phyloP scores from a whole-genome alignment of 2,113 vertebrate genomes.

The Podarcis muralis region DNA sequence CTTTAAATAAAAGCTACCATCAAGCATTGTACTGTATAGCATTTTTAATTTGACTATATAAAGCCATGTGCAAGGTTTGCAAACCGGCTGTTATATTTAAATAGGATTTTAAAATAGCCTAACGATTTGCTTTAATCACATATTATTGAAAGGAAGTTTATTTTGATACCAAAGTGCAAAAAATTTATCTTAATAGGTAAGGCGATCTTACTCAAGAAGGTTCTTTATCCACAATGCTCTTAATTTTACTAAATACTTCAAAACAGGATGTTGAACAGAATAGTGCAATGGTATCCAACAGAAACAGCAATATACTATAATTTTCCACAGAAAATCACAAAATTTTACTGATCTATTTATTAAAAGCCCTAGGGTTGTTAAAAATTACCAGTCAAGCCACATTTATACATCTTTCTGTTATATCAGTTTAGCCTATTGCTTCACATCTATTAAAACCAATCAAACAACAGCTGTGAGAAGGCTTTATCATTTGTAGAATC shows the following conservation, averaged over 20 bases:
- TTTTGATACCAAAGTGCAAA: slow-evolving; percentile 52
- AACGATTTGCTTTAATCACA: slow-evolving; percentile 19
- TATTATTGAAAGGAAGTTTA: slow-evolving; percentile 35
- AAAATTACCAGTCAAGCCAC: background rate
- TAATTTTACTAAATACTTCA: slow-evolving; percentile 27
- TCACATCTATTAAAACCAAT: slow-evolving; percentile 76
- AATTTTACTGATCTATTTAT: slow-evolving; percentile 28
- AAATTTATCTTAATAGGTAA: slow-evolving; percentile 24
- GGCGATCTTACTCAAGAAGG: slow-evolving; percentile 1
- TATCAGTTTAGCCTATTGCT: slow-evolving; percentile 46
- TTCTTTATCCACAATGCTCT: slow-evolving; percentile 25
- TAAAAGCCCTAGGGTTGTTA: slow-evolving; percentile 15
- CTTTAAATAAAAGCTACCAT: slow-evolving; percentile 22
- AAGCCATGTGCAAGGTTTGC: slow-evolving; percentile 38
- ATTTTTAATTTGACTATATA: slow-evolving; percentile 43
- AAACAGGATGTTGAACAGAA: slow-evolving; percentile 33
- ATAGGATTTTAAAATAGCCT: slow-evolving; percentile 36
- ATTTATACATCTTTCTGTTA: slow-evolving; percentile 51
- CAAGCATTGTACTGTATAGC: background rate
- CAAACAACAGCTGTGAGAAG: slow-evolving; percentile 83
- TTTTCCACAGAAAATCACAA: slow-evolving; percentile 27
- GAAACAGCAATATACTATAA: slow-evolving; percentile 20
- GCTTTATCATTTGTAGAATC: slow-evolving; percentile 85
- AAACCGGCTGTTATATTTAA: slow-evolving; percentile 37
- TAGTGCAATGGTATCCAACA: slow-evolving; percentile 2